Base-by-base conservation (phyloP, 2,888 invertebrate species). In the Nasonia oneida region DNA sequence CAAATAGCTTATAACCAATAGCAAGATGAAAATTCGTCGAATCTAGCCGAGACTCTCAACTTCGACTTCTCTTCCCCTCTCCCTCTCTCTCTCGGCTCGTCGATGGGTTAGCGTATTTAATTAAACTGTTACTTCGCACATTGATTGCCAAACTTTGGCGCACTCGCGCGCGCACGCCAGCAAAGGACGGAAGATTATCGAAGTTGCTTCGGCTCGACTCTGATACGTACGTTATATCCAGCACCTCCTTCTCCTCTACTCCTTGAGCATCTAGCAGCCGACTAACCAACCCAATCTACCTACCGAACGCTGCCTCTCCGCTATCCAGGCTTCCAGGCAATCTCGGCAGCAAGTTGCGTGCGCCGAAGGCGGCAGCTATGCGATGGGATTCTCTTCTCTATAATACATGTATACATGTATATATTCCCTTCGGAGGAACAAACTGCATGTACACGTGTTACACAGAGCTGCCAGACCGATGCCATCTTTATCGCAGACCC, bases 111-210 rank as follows among this genome's bases (percentile, higher is more conserved):
- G 90, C 90, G 91, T 92, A 92, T 92, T 92, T 92, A 92, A 92
- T 92, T 92, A 92, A 92, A 92, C 92, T 91, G 91, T 92, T 92
- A 92, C 92, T 91, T 91, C 91, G 91, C 91, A 88, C 89, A 92
- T 92, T 92, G 92, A 92, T 92, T 92, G 91, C 91, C 90, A 92
- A 92, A 92, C 92, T 92, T 92, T 88, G 89, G 87, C 87, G 86
- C 77, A 81, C 81, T 37, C 23, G 23, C 23, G 23, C 23, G 23
- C 23, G 23, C 23, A 23, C 47, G 83, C 47, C 29, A 64, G 84
- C 87, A 84, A 87, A 82, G 87, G 87, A 87, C 76, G 85, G 84
- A 89, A 89, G 89, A 89, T 89, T 89, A 89, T 89, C 88, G 83
- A 89, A 89, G 88, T 89, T 89, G 86, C 76, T 81, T 83, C 81